These are phyloP conservation scores for Tolmerus cingulatus DNA, from an alignment of 2,888 invertebrate genomes.

Conservation along the genomic window DNA sequence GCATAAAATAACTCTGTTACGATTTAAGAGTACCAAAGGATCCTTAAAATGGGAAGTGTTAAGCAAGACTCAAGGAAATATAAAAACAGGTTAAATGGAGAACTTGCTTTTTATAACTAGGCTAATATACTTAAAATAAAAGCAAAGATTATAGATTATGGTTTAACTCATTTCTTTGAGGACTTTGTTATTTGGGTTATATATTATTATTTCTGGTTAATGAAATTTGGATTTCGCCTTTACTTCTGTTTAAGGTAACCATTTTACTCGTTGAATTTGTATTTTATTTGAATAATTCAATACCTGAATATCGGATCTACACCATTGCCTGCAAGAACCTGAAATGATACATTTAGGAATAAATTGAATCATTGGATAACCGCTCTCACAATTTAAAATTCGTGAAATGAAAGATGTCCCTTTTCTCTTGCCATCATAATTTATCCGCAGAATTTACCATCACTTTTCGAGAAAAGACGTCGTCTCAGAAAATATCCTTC, in stretches of 20 bases:
- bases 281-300: not conserved
- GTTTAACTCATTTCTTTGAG: not conserved
- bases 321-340: not conserved
- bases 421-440: not conserved
- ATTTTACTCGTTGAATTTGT: not conserved
- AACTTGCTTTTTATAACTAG: no score
- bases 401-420: not conserved
- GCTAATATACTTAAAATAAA: no score
- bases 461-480: not conserved
- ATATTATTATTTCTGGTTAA: not conserved
- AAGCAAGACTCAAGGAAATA: no score
- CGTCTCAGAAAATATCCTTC: not conserved
- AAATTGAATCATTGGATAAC: not conserved
- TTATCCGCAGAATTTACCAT: not conserved
- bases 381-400: not conserved
- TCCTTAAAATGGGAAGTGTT: no score
- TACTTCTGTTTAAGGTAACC: no score
- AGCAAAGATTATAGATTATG: no score
- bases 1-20: no score
- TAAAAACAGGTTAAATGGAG: no score
- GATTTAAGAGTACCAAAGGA: no score
- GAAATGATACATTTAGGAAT: not conserved
- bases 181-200: not conserved
- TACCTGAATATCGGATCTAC: not conserved
- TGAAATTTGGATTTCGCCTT: no score